Base-by-base conservation (phyloP, 2,797 vertebrate species). In the Eupleurogrammus muticus region DNA sequence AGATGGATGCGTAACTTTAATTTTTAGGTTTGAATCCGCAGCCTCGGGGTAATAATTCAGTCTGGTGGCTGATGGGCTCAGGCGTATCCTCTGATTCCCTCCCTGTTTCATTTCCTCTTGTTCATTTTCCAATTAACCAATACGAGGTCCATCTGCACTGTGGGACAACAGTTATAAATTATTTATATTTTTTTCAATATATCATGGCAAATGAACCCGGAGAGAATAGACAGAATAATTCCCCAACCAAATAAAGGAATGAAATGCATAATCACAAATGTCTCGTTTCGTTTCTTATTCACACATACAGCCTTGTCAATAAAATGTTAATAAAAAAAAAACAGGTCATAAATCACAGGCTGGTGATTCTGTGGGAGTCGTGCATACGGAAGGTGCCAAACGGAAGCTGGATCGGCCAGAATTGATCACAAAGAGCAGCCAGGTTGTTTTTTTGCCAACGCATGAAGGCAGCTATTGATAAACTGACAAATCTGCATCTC, bases 21-120 rank as follows among this genome's bases (percentile, higher is more conserved):
- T 82, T 77, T 66, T 42, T 20, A 7, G 42, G 47, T 74, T 69
- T 69, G 57, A 57, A 54, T 74, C 49, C 35, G 56, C 16, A 68
- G 38, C 77, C 50, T 5, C 5, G 0, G 75, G 69, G 63, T 80
- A 77, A 87, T 90, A 75, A 72, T 64, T 86, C 75, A 85, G 86
- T 85, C 83, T 88, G 85, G 83, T 44, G 32, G 70, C 78, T 84
- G 83, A 84, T 72, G 67, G 71, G 28, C 40, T 9, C 66, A 68
- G 79, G 80, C 73, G 57, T 64, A 85, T 81, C 63, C 80, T 84
- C 79, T 85, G 79, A 88, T 87, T 85, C 82, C 73, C 71, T 56
- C 66, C 71, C 50, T 0, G 44, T 84, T 86, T 83, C 81, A 86
- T 86, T 81, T 79, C 78, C 81, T 53, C 55, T 44, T 66, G 38